Evolutionary conservation across 2,888 invertebrate species (phyloP).

Genomic region (Rugalucina vietnamica): DNA sequence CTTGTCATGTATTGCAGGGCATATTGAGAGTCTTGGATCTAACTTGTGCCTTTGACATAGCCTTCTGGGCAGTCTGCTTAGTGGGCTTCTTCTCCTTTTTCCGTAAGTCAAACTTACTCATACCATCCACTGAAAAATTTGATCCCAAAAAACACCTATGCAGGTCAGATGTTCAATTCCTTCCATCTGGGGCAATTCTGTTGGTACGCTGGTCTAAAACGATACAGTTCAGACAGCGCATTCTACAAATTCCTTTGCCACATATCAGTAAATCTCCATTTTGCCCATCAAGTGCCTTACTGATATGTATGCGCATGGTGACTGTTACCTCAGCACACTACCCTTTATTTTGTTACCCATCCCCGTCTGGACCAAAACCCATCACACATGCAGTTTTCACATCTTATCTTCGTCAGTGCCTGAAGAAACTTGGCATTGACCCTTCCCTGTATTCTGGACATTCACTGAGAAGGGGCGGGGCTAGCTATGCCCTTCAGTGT

Average conservation of each 20-base stretch:
- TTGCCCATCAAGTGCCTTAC: not conserved
- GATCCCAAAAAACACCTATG: not conserved
- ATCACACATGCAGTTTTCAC: not conserved
- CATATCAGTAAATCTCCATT: constrained; percentile 16
- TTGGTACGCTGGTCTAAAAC: not conserved
- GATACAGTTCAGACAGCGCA: not conserved
- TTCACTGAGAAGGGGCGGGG: constrained; percentile 31
- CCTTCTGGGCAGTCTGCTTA: constrained; percentile 28
- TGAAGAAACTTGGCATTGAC: not conserved
- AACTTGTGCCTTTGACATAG: not conserved
- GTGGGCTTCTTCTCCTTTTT: constrained; percentile 39
- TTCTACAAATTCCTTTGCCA: constrained; percentile 15
- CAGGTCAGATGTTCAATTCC: not conserved
- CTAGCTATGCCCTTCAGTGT: constrained; percentile 35
- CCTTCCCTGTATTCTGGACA: constrained; percentile 25
- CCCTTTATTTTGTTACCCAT: not conserved
- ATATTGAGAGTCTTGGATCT: constrained; percentile 2
- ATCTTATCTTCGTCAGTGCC: not conserved
- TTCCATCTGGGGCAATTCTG: not conserved
- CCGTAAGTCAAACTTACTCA: constrained; percentile 25
- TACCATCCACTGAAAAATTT: not conserved
- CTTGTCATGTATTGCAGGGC: not conserved
- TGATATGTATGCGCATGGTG: not conserved
- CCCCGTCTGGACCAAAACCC: not conserved
- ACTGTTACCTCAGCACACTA: not conserved